Base-by-base conservation (phyloP, 1,140 invertebrate genomes). In the Papilio dardanus region DNA sequence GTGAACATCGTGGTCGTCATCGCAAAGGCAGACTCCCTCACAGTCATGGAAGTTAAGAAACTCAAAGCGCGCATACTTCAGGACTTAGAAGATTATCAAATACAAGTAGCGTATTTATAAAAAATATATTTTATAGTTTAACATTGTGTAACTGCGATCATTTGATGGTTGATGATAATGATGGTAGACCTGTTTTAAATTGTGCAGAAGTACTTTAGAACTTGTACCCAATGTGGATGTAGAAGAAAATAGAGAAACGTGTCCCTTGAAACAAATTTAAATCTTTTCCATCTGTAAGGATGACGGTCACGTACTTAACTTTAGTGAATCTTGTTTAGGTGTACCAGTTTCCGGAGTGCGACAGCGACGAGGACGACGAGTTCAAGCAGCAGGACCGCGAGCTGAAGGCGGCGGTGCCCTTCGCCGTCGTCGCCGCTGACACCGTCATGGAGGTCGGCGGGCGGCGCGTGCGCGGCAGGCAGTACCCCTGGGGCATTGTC, bases 401-500 rank as follows among this genome's bases (percentile, higher is more conserved):
- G 82, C 89, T 98, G 16, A 98, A 98, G 91, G 97, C 97, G 1
- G 97, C 97, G 24, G 96, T 99, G 42, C 99, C 99, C 0, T 99
- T 99, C 92, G 99, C 99, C 0, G 98, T 99, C 0, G 97, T 99
- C 35, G 98, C 98, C 1, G 99, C 98, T 82, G 99, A 99, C 76
- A 97, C 96, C 19, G 96, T 99, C n/a, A 95, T 99, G 10, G 98
- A 99, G 90, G 96, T 98, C 1, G 96, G 96, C n/a, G 98, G 98
- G 0, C 96, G 96, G 82, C 97, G 97, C 88, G 96, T 98, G 35
- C 95, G 98, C 75, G 98, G 98, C 10, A 94, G 99, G 4, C 97
- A 99, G 87, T 99, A 99, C 94, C 98, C 99, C 0, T 99, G 99
- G 99, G 99, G 99, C 19, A 96, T 99, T 46, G 99, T 99, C 2